A percentile compares a stretch with the other conserved stretches of the same genome.
These are phyloP conservation scores for Cyrtorhinus lividipennis DNA, from an alignment of 1,140 invertebrate genomes.

Conservation along the genomic window DNA sequence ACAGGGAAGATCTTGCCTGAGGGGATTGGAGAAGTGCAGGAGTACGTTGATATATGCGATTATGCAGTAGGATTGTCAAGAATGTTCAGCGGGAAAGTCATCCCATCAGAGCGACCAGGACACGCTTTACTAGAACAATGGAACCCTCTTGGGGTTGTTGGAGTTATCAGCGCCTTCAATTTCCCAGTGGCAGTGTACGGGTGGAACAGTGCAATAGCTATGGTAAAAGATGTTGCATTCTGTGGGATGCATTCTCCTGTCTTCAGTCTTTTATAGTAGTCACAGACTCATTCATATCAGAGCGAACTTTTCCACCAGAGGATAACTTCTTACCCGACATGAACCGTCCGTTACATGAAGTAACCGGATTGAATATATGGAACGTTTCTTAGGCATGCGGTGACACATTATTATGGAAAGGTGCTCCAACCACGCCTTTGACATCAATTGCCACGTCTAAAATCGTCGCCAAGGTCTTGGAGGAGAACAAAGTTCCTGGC, in stretches of 20 bases:
- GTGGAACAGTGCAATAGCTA: slow-evolving; percentile 95
- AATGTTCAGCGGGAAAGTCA: slow-evolving; percentile 66
- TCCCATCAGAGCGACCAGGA: slow-evolving; percentile 87
- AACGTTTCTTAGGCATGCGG: slow-evolving; percentile 78
- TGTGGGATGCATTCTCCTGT: too few species aligned
- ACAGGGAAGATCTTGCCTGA: slow-evolving; percentile 75
- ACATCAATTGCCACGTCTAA: slow-evolving; percentile 85
- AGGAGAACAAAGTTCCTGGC: slow-evolving; percentile 73
- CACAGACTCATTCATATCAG: too few species aligned
- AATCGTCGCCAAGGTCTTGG: slow-evolving; percentile 62
- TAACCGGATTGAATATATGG: too few species aligned
- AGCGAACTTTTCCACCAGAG: too few species aligned
- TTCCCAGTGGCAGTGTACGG: slow-evolving; percentile 97
- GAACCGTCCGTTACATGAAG: too few species aligned
- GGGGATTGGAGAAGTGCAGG: slow-evolving; percentile 87
- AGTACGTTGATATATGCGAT: slow-evolving; percentile 97
- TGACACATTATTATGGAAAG: slow-evolving; percentile 91
- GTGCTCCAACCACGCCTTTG: slow-evolving; percentile 80
- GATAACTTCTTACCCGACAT: too few species aligned
- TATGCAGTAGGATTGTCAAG: slow-evolving; percentile 92
- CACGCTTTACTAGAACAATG: slow-evolving; percentile 85
- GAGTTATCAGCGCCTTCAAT: slow-evolving; percentile 97
- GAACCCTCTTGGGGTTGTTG: slow-evolving; percentile 88
- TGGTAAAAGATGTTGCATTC: slow-evolving; percentile 74
- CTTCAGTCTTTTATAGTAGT: too few species aligned